These are phyloP conservation scores for Myopa testacea DNA, from an alignment of 2,888 invertebrate species.

Conservation along the genomic window DNA sequence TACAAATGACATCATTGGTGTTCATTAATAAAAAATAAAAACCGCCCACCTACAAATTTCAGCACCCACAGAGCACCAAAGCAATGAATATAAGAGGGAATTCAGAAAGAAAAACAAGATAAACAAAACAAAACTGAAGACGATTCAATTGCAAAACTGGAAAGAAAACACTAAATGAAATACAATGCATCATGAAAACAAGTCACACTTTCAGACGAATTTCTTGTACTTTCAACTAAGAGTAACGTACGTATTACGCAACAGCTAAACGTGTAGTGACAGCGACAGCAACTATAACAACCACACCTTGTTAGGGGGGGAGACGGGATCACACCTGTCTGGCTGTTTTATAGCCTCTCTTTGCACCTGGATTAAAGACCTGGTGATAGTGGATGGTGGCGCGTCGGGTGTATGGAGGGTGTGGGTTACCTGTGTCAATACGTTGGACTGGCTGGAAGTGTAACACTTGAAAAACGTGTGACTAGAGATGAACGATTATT, in stretches of 20 bases:
- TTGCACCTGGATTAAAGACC: too few species aligned
- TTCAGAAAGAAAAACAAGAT: not conserved
- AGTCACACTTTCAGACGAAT: slow-evolving; percentile 18
- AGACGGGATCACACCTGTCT: not conserved
- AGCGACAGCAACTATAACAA: not conserved
- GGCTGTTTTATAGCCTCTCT: not conserved
- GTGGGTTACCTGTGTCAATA: too few species aligned
- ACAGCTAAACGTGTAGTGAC: not conserved
- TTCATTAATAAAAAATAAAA: not conserved
- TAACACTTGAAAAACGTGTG: too few species aligned
- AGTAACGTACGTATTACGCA: not conserved
- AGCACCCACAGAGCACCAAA: too few species aligned
- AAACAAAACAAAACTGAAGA: not conserved
- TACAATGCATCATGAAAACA: not conserved
- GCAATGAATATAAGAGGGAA: too few species aligned
- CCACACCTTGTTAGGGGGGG: not conserved
- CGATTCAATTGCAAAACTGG: not conserved
- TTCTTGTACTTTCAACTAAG: not conserved
- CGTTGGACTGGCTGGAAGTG: too few species aligned
- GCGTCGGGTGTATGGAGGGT: too few species aligned
- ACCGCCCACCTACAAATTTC: not conserved
- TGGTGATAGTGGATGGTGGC: too few species aligned
- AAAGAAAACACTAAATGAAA: not conserved
- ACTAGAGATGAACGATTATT: too few species aligned
- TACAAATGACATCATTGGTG: slow-evolving; percentile 1